Base-by-base conservation (phyloP, 2,113 vertebrate genomes). In the Machaerirhynchus nigripectus region DNA sequence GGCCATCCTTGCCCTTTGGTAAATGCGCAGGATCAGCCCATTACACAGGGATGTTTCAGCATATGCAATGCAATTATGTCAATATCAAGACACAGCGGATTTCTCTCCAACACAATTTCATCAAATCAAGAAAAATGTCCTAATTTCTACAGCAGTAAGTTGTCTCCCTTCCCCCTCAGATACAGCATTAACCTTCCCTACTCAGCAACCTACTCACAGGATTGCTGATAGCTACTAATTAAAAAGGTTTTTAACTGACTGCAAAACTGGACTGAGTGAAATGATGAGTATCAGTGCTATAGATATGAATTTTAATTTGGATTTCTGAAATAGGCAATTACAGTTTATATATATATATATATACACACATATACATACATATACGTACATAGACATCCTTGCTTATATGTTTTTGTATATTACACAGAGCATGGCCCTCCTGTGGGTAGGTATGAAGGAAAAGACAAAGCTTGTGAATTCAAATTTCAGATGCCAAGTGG, bases 1-100 rank as follows among this genome's bases (percentile, higher is more conserved):
- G 37, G 39, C 42, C 89, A 95, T 81, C 91, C 73, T 96, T 95
- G 93, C 94, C 86, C 96, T 95, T 95, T 96, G 91, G 88, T 91
- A 96, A 46, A 28, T 12, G 28, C 2, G 1, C 63, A 69, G 74
- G 68, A 90, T 78, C 71, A 81, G 76, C 30, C 76, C 52, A 16
- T 75, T 81, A 27, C 64, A 77, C 59, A 67, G 35, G 30, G 64
- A 35, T 3, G 0, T 89, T 95, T 70, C 93, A 75, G 94, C 76
- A 84, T n/a, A 77, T 44, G 73, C 68, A 67, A 86, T 2, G 8
- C 64, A 81, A 59, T 84, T 95, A 81, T 24, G 92, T 81, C 90
- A 94, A 67, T 80, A 94, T 21, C 68, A 94, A 93, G 90, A 88
- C 84, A 91, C 75, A 60, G 78, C 2, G 9, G 55, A 90, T 90